Evolutionary conservation across 2,797 vertebrate species (phyloP), one percentile per base, ranked within the genome.

Genomic region (Ctenopoma multispine): DNA sequence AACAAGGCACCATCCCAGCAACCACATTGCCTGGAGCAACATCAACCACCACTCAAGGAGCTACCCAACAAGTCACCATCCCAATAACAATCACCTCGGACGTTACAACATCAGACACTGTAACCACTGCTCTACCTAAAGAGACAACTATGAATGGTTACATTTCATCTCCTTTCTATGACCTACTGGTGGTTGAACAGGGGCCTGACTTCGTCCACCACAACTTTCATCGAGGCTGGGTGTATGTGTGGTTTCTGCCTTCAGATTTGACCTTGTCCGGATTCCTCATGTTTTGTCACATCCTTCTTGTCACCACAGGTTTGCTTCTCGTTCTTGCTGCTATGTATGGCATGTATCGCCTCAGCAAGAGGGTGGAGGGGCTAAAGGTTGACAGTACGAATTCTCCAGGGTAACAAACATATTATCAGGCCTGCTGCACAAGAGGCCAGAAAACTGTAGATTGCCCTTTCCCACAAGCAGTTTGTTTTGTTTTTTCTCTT

Each of bases 191-290:
- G 23, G 12, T 94, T 5, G 87, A 87, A 43, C 67, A 89, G 4
- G 71, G 90, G 1, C 83, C 84, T 1, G 81, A 91, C 20, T 94
- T 90, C 49, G 83, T 95, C 50, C 94, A 95, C 79, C 88, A 95
- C 78, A 94, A 77, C 74, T 20, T n/a, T 18, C 71, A 76, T 31
- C 82, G 76, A 0, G 77, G 86, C 69, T 89, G 89, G 93, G 91
- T 94, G 51, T 95, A 89, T 1, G 82, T 95, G 69, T 95, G 94
- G 94, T 90, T 83, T 66, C 80, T 94, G 66, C 90, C 92, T 3
- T 87, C 87, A 0, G 62, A 82, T 31, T 58, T 59, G 0, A 6
- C 59, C 20, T 71, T 78, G 54, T 17, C 69, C 5, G 83, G 81
- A 3, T 62, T 91, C 63, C 63, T 93, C 43, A 83, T 92, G 85